A percentile compares a stretch with the other conserved stretches of the same genome.
phyloP scores from a whole-genome alignment of 1,140 invertebrate genomes.

The Pseudomyrmex flavicornis region DNA sequence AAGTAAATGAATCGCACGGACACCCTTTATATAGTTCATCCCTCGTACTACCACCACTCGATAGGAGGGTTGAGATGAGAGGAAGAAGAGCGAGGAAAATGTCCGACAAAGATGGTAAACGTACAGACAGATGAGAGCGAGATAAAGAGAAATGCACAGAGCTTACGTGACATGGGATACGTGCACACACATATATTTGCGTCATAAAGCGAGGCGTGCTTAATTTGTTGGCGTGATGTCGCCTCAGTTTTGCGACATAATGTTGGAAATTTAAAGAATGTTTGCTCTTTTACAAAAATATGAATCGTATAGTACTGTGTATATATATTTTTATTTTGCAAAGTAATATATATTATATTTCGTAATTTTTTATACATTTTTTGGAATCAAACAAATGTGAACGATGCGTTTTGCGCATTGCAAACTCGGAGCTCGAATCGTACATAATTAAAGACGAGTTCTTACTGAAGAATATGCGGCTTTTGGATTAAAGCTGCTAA shows the following conservation, averaged over 20 bases:
- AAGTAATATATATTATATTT: no score
- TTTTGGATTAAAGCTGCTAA: slow-evolving; percentile 34
- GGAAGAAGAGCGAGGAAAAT: not conserved
- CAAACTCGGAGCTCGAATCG: not conserved
- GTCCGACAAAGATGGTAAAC: not conserved
- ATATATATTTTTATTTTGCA: no score
- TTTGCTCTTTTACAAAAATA: not conserved
- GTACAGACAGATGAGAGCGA: not conserved
- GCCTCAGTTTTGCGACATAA: slow-evolving; percentile 34
- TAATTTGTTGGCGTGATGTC: slow-evolving; percentile 50
- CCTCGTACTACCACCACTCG: not conserved
- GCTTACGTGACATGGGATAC: slow-evolving; percentile 27
- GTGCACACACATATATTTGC: slow-evolving; percentile 20
- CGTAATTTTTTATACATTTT: no score
- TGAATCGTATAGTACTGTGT: no score
- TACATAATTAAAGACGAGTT: slow-evolving; percentile 30
- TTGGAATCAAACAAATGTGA: no score
- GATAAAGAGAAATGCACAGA: slow-evolving; percentile 12
- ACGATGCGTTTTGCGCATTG: not conserved
- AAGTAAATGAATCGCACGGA: not conserved
- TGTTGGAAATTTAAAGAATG: slow-evolving; percentile 34
- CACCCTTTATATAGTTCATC: slow-evolving; percentile 1
- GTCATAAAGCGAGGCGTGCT: slow-evolving; percentile 7
- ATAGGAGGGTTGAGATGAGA: slow-evolving; percentile 34
- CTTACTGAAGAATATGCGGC: not conserved